Percentiles rank a stretch among this genome's conserved stretches.
Evolutionary conservation across 2,797 vertebrate species (phyloP).

Genomic region (Alfaro cultratus): DNA sequence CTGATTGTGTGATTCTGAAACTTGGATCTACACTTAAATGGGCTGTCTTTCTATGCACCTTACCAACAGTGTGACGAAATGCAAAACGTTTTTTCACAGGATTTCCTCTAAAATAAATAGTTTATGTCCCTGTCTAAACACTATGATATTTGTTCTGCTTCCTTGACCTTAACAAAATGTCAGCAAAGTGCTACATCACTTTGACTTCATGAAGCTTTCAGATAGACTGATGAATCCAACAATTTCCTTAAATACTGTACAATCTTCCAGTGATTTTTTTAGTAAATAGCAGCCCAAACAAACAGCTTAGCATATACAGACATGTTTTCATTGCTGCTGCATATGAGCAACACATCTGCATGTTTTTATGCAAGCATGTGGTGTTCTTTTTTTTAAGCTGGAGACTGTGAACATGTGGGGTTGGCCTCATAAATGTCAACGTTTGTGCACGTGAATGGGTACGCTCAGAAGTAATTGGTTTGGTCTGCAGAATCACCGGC

Average conservation of each 20-base stretch:
- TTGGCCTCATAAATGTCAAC: conserved; percentile 31
- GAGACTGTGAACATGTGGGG: conserved; percentile 38
- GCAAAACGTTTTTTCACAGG: neutral
- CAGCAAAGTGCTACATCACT: conserved; percentile 24
- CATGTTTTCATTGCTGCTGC: conserved; percentile 3
- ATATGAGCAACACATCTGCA: neutral
- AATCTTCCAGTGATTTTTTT: conserved; percentile 25
- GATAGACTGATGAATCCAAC: conserved; percentile 21
- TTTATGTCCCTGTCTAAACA: neutral
- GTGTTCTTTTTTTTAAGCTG: conserved; percentile 7
- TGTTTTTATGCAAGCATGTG: conserved; percentile 8
- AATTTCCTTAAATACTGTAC: conserved; percentile 18
- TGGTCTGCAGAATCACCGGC: conserved; percentile 63
- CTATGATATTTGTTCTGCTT: conserved; percentile 2
- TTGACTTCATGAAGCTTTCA: conserved; percentile 17
- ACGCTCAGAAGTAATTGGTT: conserved; percentile 68
- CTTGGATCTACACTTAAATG: neutral
- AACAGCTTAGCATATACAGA: conserved; percentile 7
- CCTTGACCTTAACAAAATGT: conserved; percentile 26
- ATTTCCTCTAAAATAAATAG: neutral
- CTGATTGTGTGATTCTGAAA: neutral
- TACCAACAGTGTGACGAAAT: neutral
- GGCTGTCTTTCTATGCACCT: neutral
- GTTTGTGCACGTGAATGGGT: conserved; percentile 45
- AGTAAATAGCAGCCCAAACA: conserved; percentile 37